phyloP scores from a whole-genome alignment of 2,888 invertebrate genomes.

The Carpatolechia fugitivella region DNA sequence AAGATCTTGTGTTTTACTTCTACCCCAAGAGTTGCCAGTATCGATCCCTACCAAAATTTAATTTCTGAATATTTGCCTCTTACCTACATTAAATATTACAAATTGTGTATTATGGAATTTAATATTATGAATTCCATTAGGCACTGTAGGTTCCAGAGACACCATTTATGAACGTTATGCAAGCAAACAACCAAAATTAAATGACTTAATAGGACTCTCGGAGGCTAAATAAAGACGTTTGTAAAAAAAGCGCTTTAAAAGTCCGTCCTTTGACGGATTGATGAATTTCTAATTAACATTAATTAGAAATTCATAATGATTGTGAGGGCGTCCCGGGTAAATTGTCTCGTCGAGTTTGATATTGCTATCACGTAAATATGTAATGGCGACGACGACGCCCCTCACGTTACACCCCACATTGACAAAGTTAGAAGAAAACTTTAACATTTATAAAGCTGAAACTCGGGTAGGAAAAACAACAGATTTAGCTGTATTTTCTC shows the following conservation, averaged over 20 bases:
- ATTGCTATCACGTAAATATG: slow-evolving; percentile 52
- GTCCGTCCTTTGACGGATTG: slow-evolving; percentile 40
- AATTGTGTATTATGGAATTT: neutral
- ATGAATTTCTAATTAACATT: no score
- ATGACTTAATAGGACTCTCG: slow-evolving; percentile 9
- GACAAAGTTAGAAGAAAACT: no score
- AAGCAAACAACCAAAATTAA: slow-evolving; percentile 4
- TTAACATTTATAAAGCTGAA: no score
- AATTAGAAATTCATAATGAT: slow-evolving; percentile 52
- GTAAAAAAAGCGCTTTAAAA: slow-evolving; percentile 15
- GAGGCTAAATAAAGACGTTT: slow-evolving; percentile 3
- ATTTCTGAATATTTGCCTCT: neutral
- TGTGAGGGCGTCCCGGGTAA: slow-evolving; percentile 24
- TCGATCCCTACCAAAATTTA: neutral
- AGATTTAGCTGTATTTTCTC: no score
- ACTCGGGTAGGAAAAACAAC: no score
- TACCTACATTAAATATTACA: neutral
- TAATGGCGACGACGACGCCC: slow-evolving; percentile 43
- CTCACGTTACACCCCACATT: no score
- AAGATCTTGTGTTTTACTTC: no score
- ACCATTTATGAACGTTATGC: neutral
- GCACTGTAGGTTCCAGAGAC: neutral
- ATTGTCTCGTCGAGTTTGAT: slow-evolving; percentile 35
- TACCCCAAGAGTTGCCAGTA: no score
- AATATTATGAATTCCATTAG: slow-evolving; percentile 1